Percentiles rank a stretch among this genome's conserved stretches.
Conservation (phyloP, 2,888 invertebrate genomes). For the Parnassius orleans region DNA sequence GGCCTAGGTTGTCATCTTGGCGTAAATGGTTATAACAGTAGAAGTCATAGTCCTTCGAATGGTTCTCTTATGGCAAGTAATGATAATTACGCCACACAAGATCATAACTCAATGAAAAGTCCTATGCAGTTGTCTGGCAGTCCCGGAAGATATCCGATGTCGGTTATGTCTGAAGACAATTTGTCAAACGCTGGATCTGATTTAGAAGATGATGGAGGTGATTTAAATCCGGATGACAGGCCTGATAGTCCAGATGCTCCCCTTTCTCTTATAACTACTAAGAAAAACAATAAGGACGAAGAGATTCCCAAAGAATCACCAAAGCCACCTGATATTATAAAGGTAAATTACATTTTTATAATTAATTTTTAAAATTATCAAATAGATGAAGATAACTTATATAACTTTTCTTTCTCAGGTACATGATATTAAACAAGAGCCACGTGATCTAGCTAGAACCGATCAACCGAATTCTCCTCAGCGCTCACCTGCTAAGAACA, state of each 20-base stretch:
- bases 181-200: slow-evolving; percentile 84
- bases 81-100: slow-evolving; percentile 78
- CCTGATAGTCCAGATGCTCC: slow-evolving; percentile 85
- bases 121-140: slow-evolving; percentile 79
- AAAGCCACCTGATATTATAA: slow-evolving; percentile 77
- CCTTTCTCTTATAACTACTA: slow-evolving; percentile 84
- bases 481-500: slow-evolving; percentile 79
- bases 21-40: slow-evolving; percentile 83
- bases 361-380: no score
- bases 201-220: slow-evolving; percentile 84
- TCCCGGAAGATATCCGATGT: slow-evolving; percentile 82
- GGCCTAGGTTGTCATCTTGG: slow-evolving; percentile 81
- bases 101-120: slow-evolving; percentile 83
- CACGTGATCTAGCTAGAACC: slow-evolving; percentile 68
- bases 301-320: slow-evolving; percentile 74
- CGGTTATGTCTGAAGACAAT: slow-evolving; percentile 84
- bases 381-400: neutral
- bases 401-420: slow-evolving; percentile 52
- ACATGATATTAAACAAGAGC: slow-evolving; percentile 79
- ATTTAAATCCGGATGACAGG: slow-evolving; percentile 76
- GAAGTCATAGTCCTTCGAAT: slow-evolving; percentile 84
- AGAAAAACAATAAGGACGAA: slow-evolving; percentile 76
- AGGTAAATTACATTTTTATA: slow-evolving; percentile 48
- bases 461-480: slow-evolving; percentile 69
- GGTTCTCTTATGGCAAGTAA: slow-evolving; percentile 83